phyloP scores from a whole-genome alignment of 2,797 vertebrate genomes.

The Xyrichtys novacula region DNA sequence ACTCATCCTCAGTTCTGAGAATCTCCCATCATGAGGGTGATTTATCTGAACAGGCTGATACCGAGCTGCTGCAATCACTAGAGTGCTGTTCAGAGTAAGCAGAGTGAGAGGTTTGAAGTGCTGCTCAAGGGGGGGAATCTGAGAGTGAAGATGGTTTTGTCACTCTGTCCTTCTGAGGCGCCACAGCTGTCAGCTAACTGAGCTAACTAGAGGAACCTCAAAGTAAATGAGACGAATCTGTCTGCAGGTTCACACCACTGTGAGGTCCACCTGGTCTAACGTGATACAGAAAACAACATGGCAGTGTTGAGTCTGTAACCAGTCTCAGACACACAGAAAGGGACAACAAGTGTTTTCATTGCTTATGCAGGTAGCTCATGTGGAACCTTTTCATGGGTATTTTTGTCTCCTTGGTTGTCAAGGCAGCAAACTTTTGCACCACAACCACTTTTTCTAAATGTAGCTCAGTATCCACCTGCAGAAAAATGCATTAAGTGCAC shows the following conservation, averaged over 20 bases:
- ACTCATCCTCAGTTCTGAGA: conserved; percentile 15
- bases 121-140: conserved; percentile 6
- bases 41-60: conserved; percentile 13
- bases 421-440: not conserved
- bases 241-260: not conserved
- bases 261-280: not conserved
- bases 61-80: conserved; percentile 10
- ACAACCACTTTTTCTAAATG: too few relatives aligned
- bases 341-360: not conserved
- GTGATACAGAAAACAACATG: not conserved
- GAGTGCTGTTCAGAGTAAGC: not conserved
- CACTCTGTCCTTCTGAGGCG: not conserved
- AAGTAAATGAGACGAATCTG: not conserved
- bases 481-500: too few relatives aligned
- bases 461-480: too few relatives aligned
- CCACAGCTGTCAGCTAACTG: conserved; percentile 11
- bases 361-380: not conserved
- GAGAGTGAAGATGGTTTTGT: conserved; percentile 1
- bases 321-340: too few relatives aligned
- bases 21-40: conserved; percentile 24
- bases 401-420: not conserved
- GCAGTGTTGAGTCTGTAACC: too few relatives aligned
- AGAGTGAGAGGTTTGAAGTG: not conserved
- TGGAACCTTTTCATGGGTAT: not conserved
- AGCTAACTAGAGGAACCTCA: conserved; percentile 1